Evolutionary conservation across 1,140 invertebrate genomes (phyloP).

Genomic region (roundworm (Caenorhabditis elegans)): DNA sequence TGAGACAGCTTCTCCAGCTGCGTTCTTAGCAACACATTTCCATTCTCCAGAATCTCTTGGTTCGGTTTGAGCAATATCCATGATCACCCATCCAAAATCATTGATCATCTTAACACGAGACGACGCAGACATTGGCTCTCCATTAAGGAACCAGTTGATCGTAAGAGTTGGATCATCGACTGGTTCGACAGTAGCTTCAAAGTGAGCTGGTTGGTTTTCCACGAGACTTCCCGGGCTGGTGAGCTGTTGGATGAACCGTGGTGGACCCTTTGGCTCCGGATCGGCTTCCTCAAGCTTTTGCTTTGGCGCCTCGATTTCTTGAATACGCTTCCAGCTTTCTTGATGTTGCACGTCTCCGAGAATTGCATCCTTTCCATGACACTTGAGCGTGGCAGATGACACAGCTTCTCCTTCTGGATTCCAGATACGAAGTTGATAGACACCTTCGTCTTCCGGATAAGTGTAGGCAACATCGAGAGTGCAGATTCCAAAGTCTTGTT

Average conservation of each 20-base stretch:
- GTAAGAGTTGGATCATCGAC: conserved; percentile 93
- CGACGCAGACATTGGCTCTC: conserved; percentile 70
- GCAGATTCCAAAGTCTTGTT: conserved; percentile 85
- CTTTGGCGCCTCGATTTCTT: conserved; percentile 62
- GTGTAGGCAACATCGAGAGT: conserved; percentile 88
- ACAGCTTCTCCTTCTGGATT: conserved; percentile 87
- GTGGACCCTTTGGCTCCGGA: conserved; percentile 57
- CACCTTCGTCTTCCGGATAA: conserved; percentile 88
- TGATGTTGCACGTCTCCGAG: conserved; percentile 61
- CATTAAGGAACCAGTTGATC: conserved; percentile 82
- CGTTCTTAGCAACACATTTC: conserved; percentile 62
- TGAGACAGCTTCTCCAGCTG: conserved; percentile 57
- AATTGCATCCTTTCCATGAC: conserved; percentile 68
- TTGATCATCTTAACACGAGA: conserved; percentile 86
- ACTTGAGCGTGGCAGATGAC: conserved; percentile 82
- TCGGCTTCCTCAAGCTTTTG: conserved; percentile 48
- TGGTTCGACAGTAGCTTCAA: conserved; percentile 90
- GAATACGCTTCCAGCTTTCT: conserved; percentile 60
- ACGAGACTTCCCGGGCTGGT: conserved; percentile 73
- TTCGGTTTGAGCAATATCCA: conserved; percentile 76
- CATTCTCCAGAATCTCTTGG: conserved; percentile 64
- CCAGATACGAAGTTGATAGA: conserved; percentile 88
- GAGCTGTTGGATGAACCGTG: conserved; percentile 57
- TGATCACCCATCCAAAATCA: conserved; percentile 87
- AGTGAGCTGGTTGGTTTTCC: conserved; percentile 91